A percentile compares a stretch with the other conserved stretches of the same genome.
Evolutionary conservation across 35 echinoderm and acorn worm genomes (phyloP).

Genomic region (Eucidaris tribuloides): DNA sequence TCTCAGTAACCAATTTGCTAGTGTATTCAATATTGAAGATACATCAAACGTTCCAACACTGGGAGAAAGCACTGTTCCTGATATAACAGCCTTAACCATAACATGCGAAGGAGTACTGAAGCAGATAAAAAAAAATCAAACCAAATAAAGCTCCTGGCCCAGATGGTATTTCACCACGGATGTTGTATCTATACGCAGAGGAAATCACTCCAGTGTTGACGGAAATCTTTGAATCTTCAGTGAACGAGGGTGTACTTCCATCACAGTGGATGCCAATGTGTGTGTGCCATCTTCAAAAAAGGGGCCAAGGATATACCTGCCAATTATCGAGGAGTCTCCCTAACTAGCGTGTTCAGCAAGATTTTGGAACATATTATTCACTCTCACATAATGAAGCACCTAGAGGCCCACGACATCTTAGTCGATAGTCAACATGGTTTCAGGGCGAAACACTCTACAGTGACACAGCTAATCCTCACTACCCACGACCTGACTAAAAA

Average conservation of each 20-base stretch:
- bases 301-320: neutral
- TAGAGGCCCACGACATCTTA: slow-evolving; percentile 27
- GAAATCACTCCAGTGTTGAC: neutral
- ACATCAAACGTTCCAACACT: neutral
- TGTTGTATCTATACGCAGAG: neutral
- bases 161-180: neutral
- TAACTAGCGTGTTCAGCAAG: slow-evolving; percentile 24
- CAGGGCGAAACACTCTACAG: slow-evolving; percentile 8
- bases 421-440: slow-evolving; percentile 54
- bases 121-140: neutral
- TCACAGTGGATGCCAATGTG: slow-evolving; percentile 23
- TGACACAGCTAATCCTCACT: neutral
- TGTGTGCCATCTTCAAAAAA: slow-evolving; percentile 28
- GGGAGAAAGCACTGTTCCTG: neutral
- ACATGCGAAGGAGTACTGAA: neutral
- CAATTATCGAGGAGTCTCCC: slow-evolving; percentile 42
- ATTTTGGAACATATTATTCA: slow-evolving; percentile 45
- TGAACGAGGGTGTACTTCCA: neutral
- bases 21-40: slow-evolving; percentile 18
- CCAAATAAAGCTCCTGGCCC: slow-evolving; percentile 11
- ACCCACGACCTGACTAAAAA: neutral
- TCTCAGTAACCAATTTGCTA: slow-evolving; percentile 27
- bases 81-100: neutral
- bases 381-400: slow-evolving; percentile 38
- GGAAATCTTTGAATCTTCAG: neutral